Conservation (phyloP, 1,140 invertebrate species). For the Sycobia sp. region DNA sequence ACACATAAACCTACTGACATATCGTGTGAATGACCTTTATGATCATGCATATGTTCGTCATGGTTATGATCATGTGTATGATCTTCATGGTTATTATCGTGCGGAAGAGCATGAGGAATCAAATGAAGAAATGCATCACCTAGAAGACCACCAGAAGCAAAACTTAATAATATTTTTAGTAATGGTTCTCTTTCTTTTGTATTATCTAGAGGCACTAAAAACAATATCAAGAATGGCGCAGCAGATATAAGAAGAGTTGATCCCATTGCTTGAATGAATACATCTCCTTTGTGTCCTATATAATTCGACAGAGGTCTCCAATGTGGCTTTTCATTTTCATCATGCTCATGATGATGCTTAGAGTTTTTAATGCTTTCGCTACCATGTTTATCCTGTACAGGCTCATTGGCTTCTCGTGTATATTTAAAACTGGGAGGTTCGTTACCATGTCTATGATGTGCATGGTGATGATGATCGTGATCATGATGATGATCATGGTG, state of each 20-base stretch:
- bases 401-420: slow-evolving; percentile 71
- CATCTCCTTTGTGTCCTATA: slow-evolving; percentile 54
- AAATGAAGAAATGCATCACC: slow-evolving; percentile 97
- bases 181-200: slow-evolving; percentile 81
- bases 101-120: slow-evolving; percentile 90
- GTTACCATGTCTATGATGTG: slow-evolving; percentile 57
- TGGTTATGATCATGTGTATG: slow-evolving; percentile 60
- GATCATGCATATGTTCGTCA: slow-evolving; percentile 60
- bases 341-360: slow-evolving; percentile 43
- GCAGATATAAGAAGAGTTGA: slow-evolving; percentile 93
- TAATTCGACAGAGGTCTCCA: slow-evolving; percentile 9
- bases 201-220: slow-evolving; percentile 91
- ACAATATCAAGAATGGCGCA: slow-evolving; percentile 91
- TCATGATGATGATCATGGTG: slow-evolving; percentile 51
- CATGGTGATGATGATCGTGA: slow-evolving; percentile 44
- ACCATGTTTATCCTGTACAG: slow-evolving; percentile 49
- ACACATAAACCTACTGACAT: slow-evolving; percentile 89
- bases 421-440: slow-evolving; percentile 77
- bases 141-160: slow-evolving; percentile 92
- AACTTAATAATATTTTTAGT: slow-evolving; percentile 88
- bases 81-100: slow-evolving; percentile 63
- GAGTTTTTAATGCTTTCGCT: too few relatives aligned
- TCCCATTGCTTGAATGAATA: slow-evolving; percentile 83
- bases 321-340: slow-evolving; percentile 26
- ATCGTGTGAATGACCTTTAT: slow-evolving; percentile 70